Evolutionary conservation across 2,888 invertebrate genomes (phyloP), one percentile per base, ranked within the genome.

Genomic region (Phragmatobia fuliginosa): DNA sequence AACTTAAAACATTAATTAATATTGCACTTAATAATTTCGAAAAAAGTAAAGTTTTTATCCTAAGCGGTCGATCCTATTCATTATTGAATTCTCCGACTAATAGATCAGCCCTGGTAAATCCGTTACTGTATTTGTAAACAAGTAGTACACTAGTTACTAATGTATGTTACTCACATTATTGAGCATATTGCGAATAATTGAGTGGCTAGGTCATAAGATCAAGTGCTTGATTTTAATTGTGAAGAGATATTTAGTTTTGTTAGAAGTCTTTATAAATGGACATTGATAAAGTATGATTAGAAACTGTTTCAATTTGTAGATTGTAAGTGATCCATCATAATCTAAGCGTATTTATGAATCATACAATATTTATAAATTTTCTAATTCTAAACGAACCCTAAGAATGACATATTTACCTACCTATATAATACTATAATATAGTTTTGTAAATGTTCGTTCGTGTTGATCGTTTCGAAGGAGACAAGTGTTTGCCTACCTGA

Each of bases 401-500:
- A 41, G 28, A 11, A 11, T 21, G 41, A 41, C 41, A 41, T 41
- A 49, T 21, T 21, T 10, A 49, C 2, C 45, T 45, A 38, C 52
- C 25, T 28, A 56, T 56, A 56, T 28, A 28, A 56, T 28, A 56
- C 5, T n/a, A 56, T 56, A n/a, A n/a, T n/a, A n/a, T 16, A 4
- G 16, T 56, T 16, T 21, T 41, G 10, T 41, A 41, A 28, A 41
- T 41, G 41, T 62, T 41, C 62, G 21, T 21, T 41, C 21, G 41
- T 41, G 28, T 70, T 60, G 66, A 70, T 66, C 58, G 52, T 70
- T 74, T 71, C 72, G 74, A 73, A 75, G 70, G 32, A 75, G 68
- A 73, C 74, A 76, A 76, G 66, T 77, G 70, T 81, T 81, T 78
- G 78, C 59, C 73, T 73, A 72, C 72, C 71, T 73, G 78, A 65